These are phyloP conservation scores for Cantharis rustica DNA, from an alignment of 2,888 invertebrate species.

Conservation along the genomic window DNA sequence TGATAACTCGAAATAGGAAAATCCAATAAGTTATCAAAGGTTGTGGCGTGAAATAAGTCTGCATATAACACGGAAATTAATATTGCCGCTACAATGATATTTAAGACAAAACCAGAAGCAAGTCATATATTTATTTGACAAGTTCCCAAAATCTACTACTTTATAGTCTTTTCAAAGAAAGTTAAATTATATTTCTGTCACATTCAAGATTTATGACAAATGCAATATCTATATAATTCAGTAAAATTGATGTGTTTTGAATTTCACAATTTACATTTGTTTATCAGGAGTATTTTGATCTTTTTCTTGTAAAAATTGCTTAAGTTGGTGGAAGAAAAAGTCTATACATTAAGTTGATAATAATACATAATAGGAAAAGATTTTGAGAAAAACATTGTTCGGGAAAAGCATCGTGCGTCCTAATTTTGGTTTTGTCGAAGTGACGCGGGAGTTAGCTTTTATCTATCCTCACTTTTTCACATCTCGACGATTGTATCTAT, in stretches of 20 bases:
- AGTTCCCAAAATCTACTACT: neutral
- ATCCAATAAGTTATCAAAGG: neutral
- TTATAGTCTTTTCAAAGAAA: neutral
- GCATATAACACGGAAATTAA: neutral
- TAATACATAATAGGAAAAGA: neutral
- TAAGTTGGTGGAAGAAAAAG: neutral
- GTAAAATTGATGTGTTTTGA: neutral
- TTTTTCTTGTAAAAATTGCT: neutral
- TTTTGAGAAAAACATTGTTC: neutral
- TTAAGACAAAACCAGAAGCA: neutral
- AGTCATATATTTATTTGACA: neutral
- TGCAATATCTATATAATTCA: neutral
- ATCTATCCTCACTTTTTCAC: neutral
- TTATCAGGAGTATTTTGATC: neutral
- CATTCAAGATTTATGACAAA: neutral
- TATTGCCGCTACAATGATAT: neutral
- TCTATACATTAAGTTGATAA: neutral
- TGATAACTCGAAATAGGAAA: neutral
- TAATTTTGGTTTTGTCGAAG: neutral
- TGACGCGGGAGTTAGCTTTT: neutral
- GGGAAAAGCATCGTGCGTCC: neutral
- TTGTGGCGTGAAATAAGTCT: neutral
- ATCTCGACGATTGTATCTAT: neutral
- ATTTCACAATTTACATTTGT: neutral
- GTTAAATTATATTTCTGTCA: neutral